These are phyloP conservation scores for Acronicta alni DNA, from an alignment of 2,888 invertebrate species.

Conservation along the genomic window DNA sequence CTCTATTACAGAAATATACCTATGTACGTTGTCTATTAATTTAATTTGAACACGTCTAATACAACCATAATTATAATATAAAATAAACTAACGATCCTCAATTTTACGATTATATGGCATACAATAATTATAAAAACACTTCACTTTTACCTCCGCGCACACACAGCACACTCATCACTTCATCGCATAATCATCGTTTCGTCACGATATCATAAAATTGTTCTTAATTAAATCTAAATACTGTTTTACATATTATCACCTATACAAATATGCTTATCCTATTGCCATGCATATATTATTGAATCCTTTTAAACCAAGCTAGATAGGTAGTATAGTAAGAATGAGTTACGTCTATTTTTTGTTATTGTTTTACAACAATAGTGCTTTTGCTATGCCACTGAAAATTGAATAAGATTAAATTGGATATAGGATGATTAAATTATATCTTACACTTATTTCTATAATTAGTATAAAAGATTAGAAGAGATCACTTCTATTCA, in stretches of 20 bases:
- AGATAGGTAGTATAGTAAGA: slow-evolving; percentile 1
- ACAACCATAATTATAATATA: slow-evolving; percentile 56
- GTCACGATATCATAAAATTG: slow-evolving; percentile 25
- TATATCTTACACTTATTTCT: neutral
- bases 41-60: slow-evolving; percentile 55
- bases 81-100: slow-evolving; percentile 39
- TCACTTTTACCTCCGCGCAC: slow-evolving; percentile 10
- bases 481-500: slow-evolving; percentile 45
- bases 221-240: slow-evolving; percentile 45
- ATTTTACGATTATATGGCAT: slow-evolving; percentile 56
- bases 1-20: slow-evolving; percentile 28
- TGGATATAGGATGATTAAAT: neutral
- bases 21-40: slow-evolving; percentile 43
- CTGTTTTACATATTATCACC: slow-evolving; percentile 41
- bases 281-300: slow-evolving; percentile 8
- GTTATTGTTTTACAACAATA: neutral
- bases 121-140: slow-evolving; percentile 33
- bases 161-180: slow-evolving; percentile 11
- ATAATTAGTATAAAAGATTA: slow-evolving; percentile 26
- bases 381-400: neutral
- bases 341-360: slow-evolving; percentile 11
- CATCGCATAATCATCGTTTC: slow-evolving; percentile 9
- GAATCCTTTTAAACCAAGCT: slow-evolving; percentile 18
- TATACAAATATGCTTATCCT: slow-evolving; percentile 25
- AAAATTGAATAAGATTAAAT: slow-evolving; percentile 3